phyloP scores from a whole-genome alignment of 1,140 invertebrate species.

The Ceratoteleas bidentatus region DNA sequence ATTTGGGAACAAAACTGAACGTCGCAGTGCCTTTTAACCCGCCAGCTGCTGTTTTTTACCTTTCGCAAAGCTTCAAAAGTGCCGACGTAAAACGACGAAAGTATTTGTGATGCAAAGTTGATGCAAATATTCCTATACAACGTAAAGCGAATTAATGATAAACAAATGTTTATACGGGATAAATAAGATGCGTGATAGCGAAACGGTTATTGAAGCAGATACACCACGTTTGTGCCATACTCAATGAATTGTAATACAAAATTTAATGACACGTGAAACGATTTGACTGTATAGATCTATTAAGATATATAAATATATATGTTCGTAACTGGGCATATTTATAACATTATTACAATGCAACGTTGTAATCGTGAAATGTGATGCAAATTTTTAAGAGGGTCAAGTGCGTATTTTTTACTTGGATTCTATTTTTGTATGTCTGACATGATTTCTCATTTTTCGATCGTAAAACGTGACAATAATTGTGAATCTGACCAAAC shows the following conservation, averaged over 20 bases:
- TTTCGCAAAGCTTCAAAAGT: constrained; percentile 2
- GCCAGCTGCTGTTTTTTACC: not conserved
- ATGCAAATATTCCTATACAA: constrained; percentile 1
- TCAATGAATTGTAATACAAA: not conserved
- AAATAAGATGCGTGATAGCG: not conserved
- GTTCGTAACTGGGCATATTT: too few species aligned
- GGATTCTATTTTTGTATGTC: too few species aligned
- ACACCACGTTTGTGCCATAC: not conserved
- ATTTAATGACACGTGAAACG: not conserved
- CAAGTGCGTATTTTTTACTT: too few species aligned
- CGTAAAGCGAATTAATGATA: not conserved
- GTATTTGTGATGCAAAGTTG: constrained; percentile 1
- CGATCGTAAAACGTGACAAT: too few species aligned
- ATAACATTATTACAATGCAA: too few species aligned
- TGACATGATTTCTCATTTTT: too few species aligned
- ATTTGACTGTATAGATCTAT: not conserved
- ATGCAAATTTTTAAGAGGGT: too few species aligned
- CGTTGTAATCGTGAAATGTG: too few species aligned
- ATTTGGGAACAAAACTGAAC: not conserved
- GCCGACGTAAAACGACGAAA: not conserved
- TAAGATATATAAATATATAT: too few species aligned
- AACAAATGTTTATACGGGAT: not conserved
- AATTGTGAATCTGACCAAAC: too few species aligned
- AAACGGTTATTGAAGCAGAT: not conserved
- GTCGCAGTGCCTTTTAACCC: not conserved